A percentile compares a stretch with the other conserved stretches of the same genome.
Conservation (phyloP, 2,888 invertebrate species). For the Aleiodes leptofemur region DNA sequence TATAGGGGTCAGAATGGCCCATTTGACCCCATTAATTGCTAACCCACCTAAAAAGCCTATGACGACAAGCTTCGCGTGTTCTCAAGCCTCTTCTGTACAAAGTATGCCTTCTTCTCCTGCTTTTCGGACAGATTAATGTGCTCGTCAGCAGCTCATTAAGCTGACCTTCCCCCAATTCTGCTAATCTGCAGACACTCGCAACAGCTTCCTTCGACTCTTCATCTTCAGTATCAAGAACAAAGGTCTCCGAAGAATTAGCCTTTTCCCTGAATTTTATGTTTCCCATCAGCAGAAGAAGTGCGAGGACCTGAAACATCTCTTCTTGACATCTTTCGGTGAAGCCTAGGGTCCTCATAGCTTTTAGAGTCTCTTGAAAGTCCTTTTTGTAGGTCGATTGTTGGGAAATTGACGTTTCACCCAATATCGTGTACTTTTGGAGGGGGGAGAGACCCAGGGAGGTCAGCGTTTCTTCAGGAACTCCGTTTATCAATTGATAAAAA, state of each 20-base stretch:
- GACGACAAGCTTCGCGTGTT: slow-evolving; percentile 70
- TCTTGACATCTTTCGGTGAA: slow-evolving; percentile 59
- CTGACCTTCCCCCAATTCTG: slow-evolving; percentile 57
- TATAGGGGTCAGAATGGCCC: no score
- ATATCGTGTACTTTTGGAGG: slow-evolving; percentile 60
- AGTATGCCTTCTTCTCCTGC: slow-evolving; percentile 59
- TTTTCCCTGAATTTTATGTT: slow-evolving; percentile 66
- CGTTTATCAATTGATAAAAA: slow-evolving; percentile 67
- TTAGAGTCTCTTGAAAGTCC: slow-evolving; percentile 64
- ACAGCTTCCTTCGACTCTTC: slow-evolving; percentile 64
- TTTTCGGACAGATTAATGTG: slow-evolving; percentile 65
- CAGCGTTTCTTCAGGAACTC: slow-evolving; percentile 59
- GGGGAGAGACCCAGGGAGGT: slow-evolving; percentile 60
- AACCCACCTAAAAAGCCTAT: slow-evolving; percentile 61
- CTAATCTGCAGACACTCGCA: slow-evolving; percentile 60
- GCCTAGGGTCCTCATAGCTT: slow-evolving; percentile 65
- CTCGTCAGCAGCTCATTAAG: slow-evolving; percentile 65
- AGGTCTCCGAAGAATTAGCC: slow-evolving; percentile 54
- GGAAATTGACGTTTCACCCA: slow-evolving; percentile 37
- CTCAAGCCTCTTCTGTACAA: slow-evolving; percentile 66
- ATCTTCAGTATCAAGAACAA: slow-evolving; percentile 56
- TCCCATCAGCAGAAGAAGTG: slow-evolving; percentile 70
- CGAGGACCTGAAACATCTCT: slow-evolving; percentile 66
- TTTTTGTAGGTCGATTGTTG: slow-evolving; percentile 36
- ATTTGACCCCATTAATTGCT: no score